Percentiles rank a stretch among this genome's conserved stretches.
These are phyloP conservation scores for Beaufortia kweichowensis DNA, from an alignment of 2,113 vertebrate species.

Conservation along the genomic window DNA sequence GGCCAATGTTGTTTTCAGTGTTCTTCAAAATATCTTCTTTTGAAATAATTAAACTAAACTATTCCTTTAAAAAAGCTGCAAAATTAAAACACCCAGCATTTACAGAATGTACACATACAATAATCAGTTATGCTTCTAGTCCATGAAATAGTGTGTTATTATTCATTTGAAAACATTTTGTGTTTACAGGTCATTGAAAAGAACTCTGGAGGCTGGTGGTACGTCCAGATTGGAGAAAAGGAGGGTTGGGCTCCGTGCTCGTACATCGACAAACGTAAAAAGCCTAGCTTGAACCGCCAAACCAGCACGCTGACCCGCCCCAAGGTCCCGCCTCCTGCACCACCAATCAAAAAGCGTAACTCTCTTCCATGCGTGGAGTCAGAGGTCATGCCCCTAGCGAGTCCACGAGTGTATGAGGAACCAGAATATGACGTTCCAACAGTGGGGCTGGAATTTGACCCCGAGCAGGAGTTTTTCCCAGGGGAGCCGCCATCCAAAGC, in stretches of 20 bases:
- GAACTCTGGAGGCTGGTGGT: slow-evolving; percentile 98
- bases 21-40: no score
- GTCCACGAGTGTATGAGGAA: slow-evolving; percentile 85
- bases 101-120: no score
- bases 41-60: no score
- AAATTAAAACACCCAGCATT: no score
- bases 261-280: slow-evolving; percentile 97
- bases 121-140: no score
- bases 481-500: slow-evolving; percentile 54
- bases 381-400: slow-evolving; percentile 75
- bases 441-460: slow-evolving; percentile 81
- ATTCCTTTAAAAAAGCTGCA: no score
- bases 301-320: slow-evolving; percentile 94
- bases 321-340: slow-evolving; percentile 93
- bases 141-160: no score
- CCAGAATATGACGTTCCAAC: slow-evolving; percentile 94
- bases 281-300: slow-evolving; percentile 89
- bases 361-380: slow-evolving; percentile 56
- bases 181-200: slow-evolving; percentile 92
- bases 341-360: slow-evolving; percentile 88
- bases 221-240: slow-evolving; percentile 94
- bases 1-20: no score
- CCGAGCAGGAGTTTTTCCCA: slow-evolving; percentile 45
- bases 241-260: slow-evolving; percentile 98
- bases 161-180: not conserved